phyloP scores from a whole-genome alignment of 2,888 invertebrate genomes.

The Odontocerum albicorne region DNA sequence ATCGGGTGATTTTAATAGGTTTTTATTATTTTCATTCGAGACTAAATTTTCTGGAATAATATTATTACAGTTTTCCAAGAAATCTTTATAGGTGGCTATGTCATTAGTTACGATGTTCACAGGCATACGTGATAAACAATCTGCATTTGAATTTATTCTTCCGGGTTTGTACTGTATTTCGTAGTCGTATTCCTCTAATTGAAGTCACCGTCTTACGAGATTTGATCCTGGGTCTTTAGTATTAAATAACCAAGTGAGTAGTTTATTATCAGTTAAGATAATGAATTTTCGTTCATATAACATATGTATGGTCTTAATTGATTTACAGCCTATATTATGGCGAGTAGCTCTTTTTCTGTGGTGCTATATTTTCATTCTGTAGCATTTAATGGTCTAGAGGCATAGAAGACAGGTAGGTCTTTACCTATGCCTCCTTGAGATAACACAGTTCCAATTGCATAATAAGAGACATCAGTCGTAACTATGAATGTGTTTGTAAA shows the following conservation, averaged over 20 bases:
- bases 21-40: no score
- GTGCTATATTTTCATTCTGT: constrained; percentile 17
- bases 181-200: constrained; percentile 41
- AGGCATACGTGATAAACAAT: constrained; percentile 25
- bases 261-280: constrained; percentile 39
- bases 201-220: constrained; percentile 41
- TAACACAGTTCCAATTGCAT: constrained; percentile 9
- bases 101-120: no score
- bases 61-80: no score
- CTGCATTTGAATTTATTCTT: constrained; percentile 39
- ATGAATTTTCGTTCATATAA: constrained; percentile 40
- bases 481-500: constrained; percentile 11
- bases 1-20: no score
- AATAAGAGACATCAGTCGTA: constrained; percentile 12
- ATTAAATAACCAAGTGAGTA: constrained; percentile 37
- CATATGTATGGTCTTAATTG: constrained; percentile 41
- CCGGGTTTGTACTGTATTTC: constrained; percentile 40
- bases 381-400: constrained; percentile 14
- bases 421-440: constrained; percentile 9
- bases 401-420: constrained; percentile 12
- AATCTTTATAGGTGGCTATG: constrained; percentile 20
- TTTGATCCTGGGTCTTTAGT: constrained; percentile 39
- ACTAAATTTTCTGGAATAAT: no score
- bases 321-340: constrained; percentile 37
- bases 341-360: constrained; percentile 14